Evolutionary conservation across 2,113 vertebrate species (phyloP).

Genomic region (Pterocles burchelli): DNA sequence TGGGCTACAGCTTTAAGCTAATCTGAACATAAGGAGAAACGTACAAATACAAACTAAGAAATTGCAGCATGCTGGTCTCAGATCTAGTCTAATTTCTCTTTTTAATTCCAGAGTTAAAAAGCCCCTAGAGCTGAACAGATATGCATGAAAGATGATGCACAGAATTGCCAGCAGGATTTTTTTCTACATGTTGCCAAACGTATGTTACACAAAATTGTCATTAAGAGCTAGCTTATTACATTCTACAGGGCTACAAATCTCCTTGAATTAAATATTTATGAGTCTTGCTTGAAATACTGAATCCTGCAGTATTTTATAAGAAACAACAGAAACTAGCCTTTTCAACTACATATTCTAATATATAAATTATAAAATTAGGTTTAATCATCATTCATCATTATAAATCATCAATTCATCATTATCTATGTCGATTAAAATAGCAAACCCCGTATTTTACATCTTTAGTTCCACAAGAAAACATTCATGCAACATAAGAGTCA

Average conservation of each 20-base stretch:
- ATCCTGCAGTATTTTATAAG: constrained; percentile 48
- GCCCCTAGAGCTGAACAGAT: constrained; percentile 45
- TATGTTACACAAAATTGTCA: constrained; percentile 43
- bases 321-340: constrained; percentile 50
- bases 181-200: constrained; percentile 27
- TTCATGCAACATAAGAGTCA: neutral
- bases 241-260: constrained; percentile 35
- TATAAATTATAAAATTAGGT: constrained; percentile 25
- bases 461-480: constrained; percentile 18
- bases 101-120: constrained; percentile 50
- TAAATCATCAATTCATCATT: constrained; percentile 37
- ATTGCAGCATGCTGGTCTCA: neutral
- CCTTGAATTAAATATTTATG: constrained; percentile 67
- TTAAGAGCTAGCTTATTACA: constrained; percentile 51
- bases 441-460: constrained; percentile 41
- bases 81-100: constrained; percentile 9
- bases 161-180: constrained; percentile 16
- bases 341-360: neutral
- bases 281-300: constrained; percentile 50
- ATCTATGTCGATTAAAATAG: constrained; percentile 49
- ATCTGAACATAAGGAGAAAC: neutral
- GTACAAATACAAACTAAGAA: neutral
- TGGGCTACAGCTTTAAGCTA: neutral
- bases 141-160: constrained; percentile 38
- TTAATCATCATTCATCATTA: constrained; percentile 50